Percentiles rank a stretch among this genome's conserved stretches.
Conservation (phyloP, 2,113 vertebrate species). For the Rhizomys pruinosus region DNA sequence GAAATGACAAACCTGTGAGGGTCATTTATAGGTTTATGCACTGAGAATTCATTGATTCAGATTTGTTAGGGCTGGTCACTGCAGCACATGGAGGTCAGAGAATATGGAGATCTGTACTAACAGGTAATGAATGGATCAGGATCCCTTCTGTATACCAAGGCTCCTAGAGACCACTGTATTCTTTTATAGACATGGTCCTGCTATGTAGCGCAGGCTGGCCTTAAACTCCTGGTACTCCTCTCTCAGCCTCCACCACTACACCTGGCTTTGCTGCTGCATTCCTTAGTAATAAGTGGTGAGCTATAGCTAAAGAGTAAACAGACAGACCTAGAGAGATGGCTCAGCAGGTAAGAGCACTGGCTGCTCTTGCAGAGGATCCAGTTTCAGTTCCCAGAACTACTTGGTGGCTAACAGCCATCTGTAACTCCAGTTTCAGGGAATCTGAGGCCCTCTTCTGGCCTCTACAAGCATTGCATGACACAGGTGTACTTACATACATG, state of each 20-base stretch:
- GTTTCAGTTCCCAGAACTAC: not conserved
- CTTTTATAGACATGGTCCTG: not conserved
- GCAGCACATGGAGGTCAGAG: not conserved
- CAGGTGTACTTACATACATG: too few species aligned
- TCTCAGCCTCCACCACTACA: not conserved
- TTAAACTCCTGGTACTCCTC: not conserved
- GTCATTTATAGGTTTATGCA: not conserved
- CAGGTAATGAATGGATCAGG: not conserved
- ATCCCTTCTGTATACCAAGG: not conserved
- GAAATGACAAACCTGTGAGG: not conserved
- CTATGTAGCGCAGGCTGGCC: not conserved
- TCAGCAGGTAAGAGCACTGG: not conserved
- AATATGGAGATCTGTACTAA: not conserved
- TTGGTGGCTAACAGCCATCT: not conserved
- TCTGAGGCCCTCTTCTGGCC: not conserved
- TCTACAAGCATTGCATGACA: too few species aligned
- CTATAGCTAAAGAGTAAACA: too few species aligned
- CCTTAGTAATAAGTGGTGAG: not conserved
- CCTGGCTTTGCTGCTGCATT: not conserved
- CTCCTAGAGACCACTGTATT: not conserved
- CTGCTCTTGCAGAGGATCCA: not conserved
- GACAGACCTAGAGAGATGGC: not conserved
- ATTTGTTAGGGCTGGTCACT: not conserved
- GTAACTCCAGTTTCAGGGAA: not conserved
- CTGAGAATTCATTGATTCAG: not conserved